These are phyloP conservation scores for Littorina saxatilis DNA, from an alignment of 1,140 invertebrate species.

Conservation along the genomic window DNA sequence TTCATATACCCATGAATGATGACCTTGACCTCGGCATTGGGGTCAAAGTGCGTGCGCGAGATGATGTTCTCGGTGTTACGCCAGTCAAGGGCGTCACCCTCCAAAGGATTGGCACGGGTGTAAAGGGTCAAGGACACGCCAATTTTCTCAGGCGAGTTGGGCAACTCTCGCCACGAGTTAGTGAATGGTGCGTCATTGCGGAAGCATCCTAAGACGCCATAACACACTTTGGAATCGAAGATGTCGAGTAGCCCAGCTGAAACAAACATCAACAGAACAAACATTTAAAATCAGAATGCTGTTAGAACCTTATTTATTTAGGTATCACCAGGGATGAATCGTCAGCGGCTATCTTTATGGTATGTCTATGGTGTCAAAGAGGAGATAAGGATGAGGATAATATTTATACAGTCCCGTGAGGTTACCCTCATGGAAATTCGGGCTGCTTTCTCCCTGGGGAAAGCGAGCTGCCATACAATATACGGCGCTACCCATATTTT, in stretches of 20 bases:
- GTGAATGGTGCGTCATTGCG: constrained; percentile 84
- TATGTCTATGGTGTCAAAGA: background rate
- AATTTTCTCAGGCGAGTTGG: constrained; percentile 87
- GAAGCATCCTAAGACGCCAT: constrained; percentile 93
- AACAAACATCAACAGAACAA: background rate
- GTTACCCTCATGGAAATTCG: too few relatives aligned
- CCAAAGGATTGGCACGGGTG: constrained; percentile 70
- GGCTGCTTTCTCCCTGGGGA: too few relatives aligned
- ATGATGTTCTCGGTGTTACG: constrained; percentile 30
- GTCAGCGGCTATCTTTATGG: background rate
- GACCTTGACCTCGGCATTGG: constrained; percentile 41
- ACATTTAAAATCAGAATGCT: too few relatives aligned
- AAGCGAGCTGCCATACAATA: too few relatives aligned
- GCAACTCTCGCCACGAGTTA: constrained; percentile 85
- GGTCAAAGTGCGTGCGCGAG: constrained; percentile 41
- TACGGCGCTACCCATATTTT: too few relatives aligned
- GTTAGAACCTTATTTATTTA: too few relatives aligned
- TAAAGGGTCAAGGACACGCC: constrained; percentile 81
- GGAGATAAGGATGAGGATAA: too few relatives aligned
- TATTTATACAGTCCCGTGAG: too few relatives aligned
- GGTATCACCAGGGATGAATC: background rate
- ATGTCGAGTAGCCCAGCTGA: background rate
- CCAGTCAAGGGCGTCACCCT: constrained; percentile 38
- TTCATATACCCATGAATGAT: constrained; percentile 55
- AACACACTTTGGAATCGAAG: constrained; percentile 81